Evolutionary conservation across 2,888 invertebrate species (phyloP).

Genomic region (Ethmia dodecea): DNA sequence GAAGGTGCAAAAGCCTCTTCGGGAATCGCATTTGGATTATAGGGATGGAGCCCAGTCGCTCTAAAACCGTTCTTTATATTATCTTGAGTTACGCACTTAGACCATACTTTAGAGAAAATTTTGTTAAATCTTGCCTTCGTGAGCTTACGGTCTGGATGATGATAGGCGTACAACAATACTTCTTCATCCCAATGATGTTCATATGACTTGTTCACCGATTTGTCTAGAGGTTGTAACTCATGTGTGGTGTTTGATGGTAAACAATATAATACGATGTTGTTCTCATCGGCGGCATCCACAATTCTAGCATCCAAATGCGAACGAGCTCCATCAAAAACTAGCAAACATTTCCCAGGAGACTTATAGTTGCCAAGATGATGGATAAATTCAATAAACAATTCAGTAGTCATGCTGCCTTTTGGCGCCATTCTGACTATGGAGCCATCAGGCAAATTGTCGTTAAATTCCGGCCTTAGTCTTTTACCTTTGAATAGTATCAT

Average conservation of each 20-base stretch:
- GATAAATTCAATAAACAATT: slow-evolving; percentile 9
- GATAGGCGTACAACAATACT: background rate
- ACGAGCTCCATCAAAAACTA: slow-evolving; percentile 16
- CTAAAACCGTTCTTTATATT: slow-evolving; percentile 19
- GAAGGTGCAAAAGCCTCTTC: slow-evolving; percentile 16
- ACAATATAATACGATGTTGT: slow-evolving; percentile 16
- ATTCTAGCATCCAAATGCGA: slow-evolving; percentile 12
- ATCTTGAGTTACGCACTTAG: slow-evolving; percentile 12
- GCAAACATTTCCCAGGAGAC: slow-evolving; percentile 12
- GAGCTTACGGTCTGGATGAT: slow-evolving; percentile 2
- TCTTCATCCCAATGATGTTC: slow-evolving; percentile 6
- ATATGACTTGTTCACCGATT: slow-evolving; percentile 7
- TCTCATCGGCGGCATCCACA: slow-evolving; percentile 14
- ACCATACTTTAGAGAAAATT: slow-evolving; percentile 4
- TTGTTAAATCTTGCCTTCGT: slow-evolving; percentile 4
- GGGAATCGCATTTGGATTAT: slow-evolving; percentile 14
- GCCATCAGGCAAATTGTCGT: slow-evolving; percentile 17
- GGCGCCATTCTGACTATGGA: slow-evolving; percentile 15
- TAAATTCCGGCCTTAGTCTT: slow-evolving; percentile 13
- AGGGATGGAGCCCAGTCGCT: slow-evolving; percentile 17
- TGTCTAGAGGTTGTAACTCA: slow-evolving; percentile 20
- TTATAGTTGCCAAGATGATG: slow-evolving; percentile 14
- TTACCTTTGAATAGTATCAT: slow-evolving; percentile 14
- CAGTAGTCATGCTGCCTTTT: slow-evolving; percentile 17
- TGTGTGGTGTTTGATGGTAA: slow-evolving; percentile 17